Evolutionary conservation across 2,113 vertebrate genomes (phyloP).

Genomic region (Pitta sordida): DNA sequence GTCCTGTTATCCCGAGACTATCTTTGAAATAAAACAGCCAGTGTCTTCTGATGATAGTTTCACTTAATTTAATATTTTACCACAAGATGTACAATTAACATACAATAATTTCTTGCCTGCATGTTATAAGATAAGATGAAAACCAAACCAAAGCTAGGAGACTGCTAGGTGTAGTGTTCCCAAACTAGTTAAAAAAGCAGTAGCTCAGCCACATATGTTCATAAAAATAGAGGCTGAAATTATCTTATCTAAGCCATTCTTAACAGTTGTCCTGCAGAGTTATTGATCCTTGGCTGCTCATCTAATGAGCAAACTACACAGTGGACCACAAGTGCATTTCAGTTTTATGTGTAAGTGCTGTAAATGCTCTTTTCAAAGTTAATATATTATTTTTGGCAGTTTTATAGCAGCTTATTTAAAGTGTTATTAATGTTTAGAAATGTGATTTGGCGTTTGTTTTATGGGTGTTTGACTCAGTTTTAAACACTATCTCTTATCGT

Average conservation of each 20-base stretch:
- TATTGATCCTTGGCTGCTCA: constrained; percentile 48
- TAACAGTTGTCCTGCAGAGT: constrained; percentile 31
- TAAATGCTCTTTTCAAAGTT: constrained; percentile 49
- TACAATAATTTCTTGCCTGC: not conserved
- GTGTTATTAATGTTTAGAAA: constrained; percentile 58
- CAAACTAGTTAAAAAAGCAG: not conserved
- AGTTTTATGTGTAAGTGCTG: constrained; percentile 47
- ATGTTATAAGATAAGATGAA: not conserved
- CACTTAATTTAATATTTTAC: not conserved
- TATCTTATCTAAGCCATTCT: constrained; percentile 7
- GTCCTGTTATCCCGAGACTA: not conserved
- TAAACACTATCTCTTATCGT: not conserved
- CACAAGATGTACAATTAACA: not conserved
- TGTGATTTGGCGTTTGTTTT: constrained; percentile 36
- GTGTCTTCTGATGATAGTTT: not conserved
- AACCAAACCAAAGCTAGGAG: not conserved
- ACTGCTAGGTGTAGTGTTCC: not conserved
- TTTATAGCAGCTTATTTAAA: constrained; percentile 62
- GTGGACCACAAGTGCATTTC: constrained; percentile 42
- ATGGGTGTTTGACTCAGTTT: constrained; percentile 44
- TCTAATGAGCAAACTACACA: constrained; percentile 48
- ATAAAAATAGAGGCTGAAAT: constrained; percentile 23
- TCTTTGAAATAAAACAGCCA: not conserved
- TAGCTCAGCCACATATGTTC: not conserved
- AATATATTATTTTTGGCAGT: constrained; percentile 46